Base-by-base conservation (phyloP, 2,888 invertebrate genomes). In the Sphinx pinastri region DNA sequence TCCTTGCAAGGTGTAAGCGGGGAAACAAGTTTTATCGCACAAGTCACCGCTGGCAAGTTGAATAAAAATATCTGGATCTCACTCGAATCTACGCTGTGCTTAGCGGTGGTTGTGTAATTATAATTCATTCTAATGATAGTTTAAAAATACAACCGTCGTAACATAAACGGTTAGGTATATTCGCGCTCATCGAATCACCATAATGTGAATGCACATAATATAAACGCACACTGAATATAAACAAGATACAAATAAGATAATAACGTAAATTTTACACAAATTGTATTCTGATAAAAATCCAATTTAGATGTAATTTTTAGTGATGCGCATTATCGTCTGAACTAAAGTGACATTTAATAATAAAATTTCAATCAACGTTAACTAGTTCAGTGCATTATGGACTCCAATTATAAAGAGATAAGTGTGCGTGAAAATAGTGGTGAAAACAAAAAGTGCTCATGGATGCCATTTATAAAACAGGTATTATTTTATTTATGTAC, bases 361-460 rank as follows among this genome's bases (percentile, higher is more conserved):
- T 55, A 12, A n/a, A 67, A 51, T 66, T 49, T 19, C 8, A 55
- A 38, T 6, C 16, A 57, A 47, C 8, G 47, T 58, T 58, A 25
- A 45, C 13, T 54, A 57, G 71, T 71, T 71, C 52, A 59, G 68
- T 68, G 68, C 60, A 71, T 16, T n/a, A 71, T 71, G 71, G 68
- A 71, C 57, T 68, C 71, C 13, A 51, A 68, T 60, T 71, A 71
- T n/a, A 71, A 71, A 55, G 71, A 71, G 63, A 68, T 71, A 55
- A 68, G 68, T 66, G 63, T 68, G 25, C 68, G 71, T 68, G 66
- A 71, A 55, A 63, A 66, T 0, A 57, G 51, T 66, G 49, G 51
- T 57, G 47, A 68, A 16, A 68, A 63, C 49, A 31, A 8, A 59
- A 68, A 71, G 66, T 71, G 71, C 51, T 63, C 70, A 49, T 69